phyloP scores from a whole-genome alignment of 2,797 vertebrate genomes.

The Neosalanx taihuensis region DNA sequence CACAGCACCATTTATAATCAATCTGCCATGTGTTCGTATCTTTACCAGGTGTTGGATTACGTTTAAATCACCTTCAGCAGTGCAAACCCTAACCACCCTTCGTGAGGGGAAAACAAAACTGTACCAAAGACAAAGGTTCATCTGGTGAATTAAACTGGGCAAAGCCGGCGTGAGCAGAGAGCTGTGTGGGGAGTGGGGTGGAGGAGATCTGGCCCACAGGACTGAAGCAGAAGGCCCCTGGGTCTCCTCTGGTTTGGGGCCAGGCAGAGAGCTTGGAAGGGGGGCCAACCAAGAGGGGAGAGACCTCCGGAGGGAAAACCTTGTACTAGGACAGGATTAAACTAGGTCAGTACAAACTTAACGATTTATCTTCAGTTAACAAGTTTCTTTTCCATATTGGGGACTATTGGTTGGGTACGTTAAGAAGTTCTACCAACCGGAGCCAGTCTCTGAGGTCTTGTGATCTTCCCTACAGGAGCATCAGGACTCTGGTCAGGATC shows the following conservation, averaged over 20 bases:
- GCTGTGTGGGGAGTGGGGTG: conserved; percentile 1
- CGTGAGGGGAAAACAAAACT: conserved; percentile 7
- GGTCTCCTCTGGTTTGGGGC: conserved; percentile 16
- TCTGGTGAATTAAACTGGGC: conserved; percentile 3
- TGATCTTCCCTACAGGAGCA: neutral
- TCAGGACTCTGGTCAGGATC: conserved; percentile 16
- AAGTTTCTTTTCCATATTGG: neutral
- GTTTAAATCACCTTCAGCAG: neutral
- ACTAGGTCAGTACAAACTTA: neutral
- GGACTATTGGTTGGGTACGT: neutral
- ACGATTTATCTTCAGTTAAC: neutral
- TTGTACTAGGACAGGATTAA: conserved; percentile 28
- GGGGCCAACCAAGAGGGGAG: neutral
- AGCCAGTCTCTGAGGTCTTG: neutral
- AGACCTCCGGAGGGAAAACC: conserved; percentile 11
- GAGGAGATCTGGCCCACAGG: conserved; percentile 35
- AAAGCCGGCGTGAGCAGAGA: neutral
- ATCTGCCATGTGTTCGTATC: neutral
- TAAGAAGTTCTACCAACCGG: conserved; percentile 31
- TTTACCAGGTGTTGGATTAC: neutral
- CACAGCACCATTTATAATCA: neutral
- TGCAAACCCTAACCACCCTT: neutral
- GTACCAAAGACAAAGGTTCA: neutral
- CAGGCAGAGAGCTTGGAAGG: neutral
- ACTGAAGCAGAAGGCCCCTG: conserved; percentile 23